phyloP scores from a whole-genome alignment of 2,888 invertebrate species.

The Leucania comma region DNA sequence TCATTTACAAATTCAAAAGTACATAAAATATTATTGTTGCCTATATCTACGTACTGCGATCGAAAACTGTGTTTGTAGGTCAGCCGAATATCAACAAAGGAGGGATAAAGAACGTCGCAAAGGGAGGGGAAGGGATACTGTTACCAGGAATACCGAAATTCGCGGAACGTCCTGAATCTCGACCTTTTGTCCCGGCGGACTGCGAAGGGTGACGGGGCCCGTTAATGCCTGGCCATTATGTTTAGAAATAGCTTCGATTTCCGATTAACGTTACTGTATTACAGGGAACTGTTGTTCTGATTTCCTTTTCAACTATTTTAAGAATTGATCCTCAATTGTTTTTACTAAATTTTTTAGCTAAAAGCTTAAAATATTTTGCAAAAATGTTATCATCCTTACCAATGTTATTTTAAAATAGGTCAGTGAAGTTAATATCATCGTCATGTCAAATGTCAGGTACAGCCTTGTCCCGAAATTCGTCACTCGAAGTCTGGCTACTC shows the following conservation, averaged over 20 bases:
- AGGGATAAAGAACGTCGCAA: conserved; percentile 68
- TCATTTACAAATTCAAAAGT: conserved; percentile 65
- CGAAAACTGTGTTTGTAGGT: conserved; percentile 87
- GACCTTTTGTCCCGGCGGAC: conserved; percentile 5
- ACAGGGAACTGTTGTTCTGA: conserved; percentile 3
- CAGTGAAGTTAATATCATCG: background rate
- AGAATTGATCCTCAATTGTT: background rate
- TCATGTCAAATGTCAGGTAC: background rate
- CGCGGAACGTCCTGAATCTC: conserved; percentile 47
- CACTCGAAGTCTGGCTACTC: conserved; percentile 38
- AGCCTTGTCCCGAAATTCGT: conserved; percentile 42
- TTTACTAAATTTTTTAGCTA: background rate
- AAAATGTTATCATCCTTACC: too few relatives aligned
- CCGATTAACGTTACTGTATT: conserved; percentile 24
- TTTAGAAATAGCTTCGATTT: conserved; percentile 51
- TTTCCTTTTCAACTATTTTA: conserved; percentile 20
- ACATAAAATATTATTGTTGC: conserved; percentile 64
- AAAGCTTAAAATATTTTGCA: background rate
- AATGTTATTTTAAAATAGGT: too few relatives aligned
- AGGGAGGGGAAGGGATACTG: conserved; percentile 53
- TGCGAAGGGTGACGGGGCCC: conserved; percentile 6
- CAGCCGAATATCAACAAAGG: conserved; percentile 85
- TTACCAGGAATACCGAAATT: conserved; percentile 52
- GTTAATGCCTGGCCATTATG: conserved; percentile 39
- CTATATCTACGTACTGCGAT: conserved; percentile 59